Conservation (phyloP, 2,888 invertebrate genomes). For the Ganaspis brasiliensis region DNA sequence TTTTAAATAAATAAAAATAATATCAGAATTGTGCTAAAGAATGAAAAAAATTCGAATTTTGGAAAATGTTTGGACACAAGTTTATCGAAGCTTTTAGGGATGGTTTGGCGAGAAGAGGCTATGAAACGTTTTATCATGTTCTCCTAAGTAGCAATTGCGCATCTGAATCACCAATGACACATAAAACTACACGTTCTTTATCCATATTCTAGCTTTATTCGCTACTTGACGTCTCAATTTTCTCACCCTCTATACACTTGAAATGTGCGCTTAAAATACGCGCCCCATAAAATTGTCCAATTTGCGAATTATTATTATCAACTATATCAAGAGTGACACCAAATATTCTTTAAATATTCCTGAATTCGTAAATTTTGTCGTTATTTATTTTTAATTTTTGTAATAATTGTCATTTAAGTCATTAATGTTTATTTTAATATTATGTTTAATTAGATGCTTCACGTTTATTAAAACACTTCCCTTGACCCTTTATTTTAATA, state of each 20-base stretch:
- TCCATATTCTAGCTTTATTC: conserved; percentile 29
- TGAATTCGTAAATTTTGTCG: no score
- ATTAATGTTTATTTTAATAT: no score
- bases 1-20: no score
- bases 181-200: conserved; percentile 35
- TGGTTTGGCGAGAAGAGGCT: conserved; percentile 36
- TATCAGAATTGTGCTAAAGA: background rate
- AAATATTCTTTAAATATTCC: no score
- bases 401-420: no score
- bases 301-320: background rate
- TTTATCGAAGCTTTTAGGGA: conserved; percentile 4
- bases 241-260: conserved; percentile 10
- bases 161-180: conserved; percentile 21
- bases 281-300: background rate
- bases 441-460: no score
- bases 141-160: conserved; percentile 25
- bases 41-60: background rate
- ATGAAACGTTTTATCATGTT: conserved; percentile 31
- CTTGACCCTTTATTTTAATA: no score
- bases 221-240: conserved; percentile 26
- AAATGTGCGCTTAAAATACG: background rate
- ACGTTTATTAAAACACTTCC: no score
- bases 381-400: no score
- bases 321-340: no score
- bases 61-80: background rate